Percentiles rank a stretch among this genome's conserved stretches.
Conservation (phyloP, 2,797 vertebrate genomes). For the Nyctalus aviator region DNA sequence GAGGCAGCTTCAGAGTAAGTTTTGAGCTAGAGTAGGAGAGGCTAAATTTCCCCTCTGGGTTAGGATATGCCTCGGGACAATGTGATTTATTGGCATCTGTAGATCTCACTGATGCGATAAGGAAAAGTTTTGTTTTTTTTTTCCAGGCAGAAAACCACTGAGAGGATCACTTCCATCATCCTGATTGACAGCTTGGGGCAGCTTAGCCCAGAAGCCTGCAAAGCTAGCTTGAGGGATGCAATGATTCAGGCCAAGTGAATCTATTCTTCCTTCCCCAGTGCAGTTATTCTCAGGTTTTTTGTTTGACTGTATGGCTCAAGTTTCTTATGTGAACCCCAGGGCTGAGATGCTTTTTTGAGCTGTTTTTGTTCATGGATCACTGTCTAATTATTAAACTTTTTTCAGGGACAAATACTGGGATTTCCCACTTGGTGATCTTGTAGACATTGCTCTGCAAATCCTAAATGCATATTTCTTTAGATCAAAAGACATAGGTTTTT, state of each 20-base stretch:
- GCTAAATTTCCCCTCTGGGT: conserved; percentile 55
- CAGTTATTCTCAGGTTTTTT: not conserved
- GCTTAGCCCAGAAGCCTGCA: not conserved
- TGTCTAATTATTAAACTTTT: not conserved
- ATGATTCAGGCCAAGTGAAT: not conserved
- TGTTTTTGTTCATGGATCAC: not conserved
- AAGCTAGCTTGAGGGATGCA: too few relatives aligned
- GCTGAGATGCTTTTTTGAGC: not conserved
- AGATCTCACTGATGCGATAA: conserved; percentile 67
- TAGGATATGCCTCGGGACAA: conserved; percentile 52
- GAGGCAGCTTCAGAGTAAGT: conserved; percentile 56
- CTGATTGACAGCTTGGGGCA: conserved; percentile 54
- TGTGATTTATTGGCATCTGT: conserved; percentile 63
- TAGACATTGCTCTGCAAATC: not conserved
- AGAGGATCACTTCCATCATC: conserved; percentile 61
- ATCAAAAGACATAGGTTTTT: not conserved
- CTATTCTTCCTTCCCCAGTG: not conserved
- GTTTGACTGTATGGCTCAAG: not conserved
- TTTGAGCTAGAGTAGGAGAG: conserved; percentile 61
- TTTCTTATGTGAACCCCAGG: not conserved
- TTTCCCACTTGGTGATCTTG: not conserved
- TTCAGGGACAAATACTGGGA: not conserved
- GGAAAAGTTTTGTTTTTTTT: not conserved
- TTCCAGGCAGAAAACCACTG: not conserved
- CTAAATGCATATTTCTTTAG: not conserved